Evolutionary conservation across 2,888 invertebrate species (phyloP).

Genomic region (Drosophila nigricruria): DNA sequence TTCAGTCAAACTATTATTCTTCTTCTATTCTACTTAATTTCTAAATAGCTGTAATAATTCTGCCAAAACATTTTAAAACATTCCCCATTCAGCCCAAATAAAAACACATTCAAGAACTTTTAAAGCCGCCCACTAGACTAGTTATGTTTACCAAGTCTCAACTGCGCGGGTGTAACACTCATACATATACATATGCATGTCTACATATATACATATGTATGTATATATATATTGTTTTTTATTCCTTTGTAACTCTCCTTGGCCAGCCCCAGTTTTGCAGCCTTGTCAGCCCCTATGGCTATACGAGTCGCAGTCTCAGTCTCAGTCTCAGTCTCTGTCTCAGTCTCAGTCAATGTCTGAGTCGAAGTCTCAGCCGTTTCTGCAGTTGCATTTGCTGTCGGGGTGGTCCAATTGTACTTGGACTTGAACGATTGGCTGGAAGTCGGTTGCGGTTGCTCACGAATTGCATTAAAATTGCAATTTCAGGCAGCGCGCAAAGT

Average conservation of each 20-base stretch:
- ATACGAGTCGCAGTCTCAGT: slow-evolving; percentile 25
- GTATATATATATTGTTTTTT: not conserved
- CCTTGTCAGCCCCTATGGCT: slow-evolving; percentile 43
- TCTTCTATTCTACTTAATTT: no score
- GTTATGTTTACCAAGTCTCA: slow-evolving; percentile 23
- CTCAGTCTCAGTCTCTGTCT: slow-evolving; percentile 4
- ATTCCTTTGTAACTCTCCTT: slow-evolving; percentile 8
- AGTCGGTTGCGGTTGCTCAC: slow-evolving; percentile 69
- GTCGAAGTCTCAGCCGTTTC: slow-evolving; percentile 13
- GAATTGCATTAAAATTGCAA: slow-evolving; percentile 85
- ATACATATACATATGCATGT: slow-evolving; percentile 2
- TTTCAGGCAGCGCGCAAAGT: slow-evolving; percentile 83
- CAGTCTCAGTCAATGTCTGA: slow-evolving; percentile 33
- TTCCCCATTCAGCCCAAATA: no score
- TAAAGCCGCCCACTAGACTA: slow-evolving; percentile 41
- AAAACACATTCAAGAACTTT: slow-evolving; percentile 17
- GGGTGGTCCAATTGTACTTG: slow-evolving; percentile 81
- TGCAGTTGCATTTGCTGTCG: slow-evolving; percentile 46
- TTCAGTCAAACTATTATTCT: no score
- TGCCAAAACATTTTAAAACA: no score
- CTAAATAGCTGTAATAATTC: no score
- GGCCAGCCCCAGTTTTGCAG: slow-evolving; percentile 36
- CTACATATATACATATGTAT: not conserved
- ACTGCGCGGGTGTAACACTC: slow-evolving; percentile 36
- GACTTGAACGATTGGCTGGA: slow-evolving; percentile 76